Conservation (phyloP, 2,797 vertebrate species). For the Vultur gryphus region DNA sequence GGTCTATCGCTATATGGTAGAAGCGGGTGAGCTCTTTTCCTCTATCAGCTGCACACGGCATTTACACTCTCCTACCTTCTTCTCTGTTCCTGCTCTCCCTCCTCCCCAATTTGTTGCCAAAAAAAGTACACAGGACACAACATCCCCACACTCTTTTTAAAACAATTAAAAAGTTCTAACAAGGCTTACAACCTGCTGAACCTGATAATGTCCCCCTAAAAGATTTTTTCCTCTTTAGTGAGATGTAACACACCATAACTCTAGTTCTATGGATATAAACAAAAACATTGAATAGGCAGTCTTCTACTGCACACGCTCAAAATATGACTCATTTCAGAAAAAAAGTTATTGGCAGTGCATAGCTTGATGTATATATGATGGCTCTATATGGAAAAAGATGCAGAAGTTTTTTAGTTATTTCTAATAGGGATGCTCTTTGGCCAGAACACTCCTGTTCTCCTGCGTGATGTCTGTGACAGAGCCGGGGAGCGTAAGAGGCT, state of each 20-base stretch:
- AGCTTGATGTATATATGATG: not conserved
- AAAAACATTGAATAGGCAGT: not conserved
- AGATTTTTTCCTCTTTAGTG: not conserved
- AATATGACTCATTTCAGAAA: not conserved
- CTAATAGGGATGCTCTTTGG: not conserved
- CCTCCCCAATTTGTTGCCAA: not conserved
- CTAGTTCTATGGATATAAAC: not conserved
- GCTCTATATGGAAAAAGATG: not conserved
- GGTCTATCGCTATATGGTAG: not conserved
- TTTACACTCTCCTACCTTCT: not conserved
- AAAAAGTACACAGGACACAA: not conserved
- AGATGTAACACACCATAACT: not conserved
- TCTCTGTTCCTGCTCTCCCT: not conserved
- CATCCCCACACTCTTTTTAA: fast-evolving
- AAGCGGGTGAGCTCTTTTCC: not conserved
- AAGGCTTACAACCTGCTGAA: not conserved
- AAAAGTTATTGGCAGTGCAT: not conserved
- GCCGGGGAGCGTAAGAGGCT: not conserved
- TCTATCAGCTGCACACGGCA: not conserved
- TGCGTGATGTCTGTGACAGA: not conserved
- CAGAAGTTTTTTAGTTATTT: not conserved
- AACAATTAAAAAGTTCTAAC: not conserved
- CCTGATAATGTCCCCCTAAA: not conserved
- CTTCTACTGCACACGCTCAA: not conserved
- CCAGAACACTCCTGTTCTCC: not conserved